phyloP scores from a whole-genome alignment of 2,797 vertebrate genomes.

The Scolopax rusticola region DNA sequence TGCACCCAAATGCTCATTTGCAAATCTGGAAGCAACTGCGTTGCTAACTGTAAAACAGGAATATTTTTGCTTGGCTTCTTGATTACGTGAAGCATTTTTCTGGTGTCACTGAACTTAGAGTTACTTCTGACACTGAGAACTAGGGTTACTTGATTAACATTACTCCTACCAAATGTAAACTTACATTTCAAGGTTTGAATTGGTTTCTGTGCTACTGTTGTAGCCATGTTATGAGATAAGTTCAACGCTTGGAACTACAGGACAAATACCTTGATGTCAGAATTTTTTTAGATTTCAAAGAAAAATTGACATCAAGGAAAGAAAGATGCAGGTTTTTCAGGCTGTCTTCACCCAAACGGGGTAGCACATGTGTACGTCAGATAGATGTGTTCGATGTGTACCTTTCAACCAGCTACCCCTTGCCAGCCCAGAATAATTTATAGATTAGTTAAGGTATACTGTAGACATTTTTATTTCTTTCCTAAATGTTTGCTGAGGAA shows the following conservation, averaged over 20 bases:
- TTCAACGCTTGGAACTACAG: not conserved
- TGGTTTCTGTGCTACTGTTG: not conserved
- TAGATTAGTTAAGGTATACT: not conserved
- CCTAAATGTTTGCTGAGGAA: not conserved
- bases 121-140: not conserved
- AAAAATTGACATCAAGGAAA: not conserved
- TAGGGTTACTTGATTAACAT: not conserved
- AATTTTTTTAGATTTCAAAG: not conserved
- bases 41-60: constrained; percentile 4
- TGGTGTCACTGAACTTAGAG: not conserved
- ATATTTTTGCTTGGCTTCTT: constrained; percentile 27
- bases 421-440: not conserved
- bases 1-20: constrained; percentile 44
- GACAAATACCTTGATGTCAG: not conserved
- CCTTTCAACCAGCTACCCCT: not conserved
- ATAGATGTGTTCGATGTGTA: not conserved
- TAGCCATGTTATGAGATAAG: not conserved
- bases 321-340: not conserved
- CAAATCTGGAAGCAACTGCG: constrained; percentile 9
- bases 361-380: rapidly evolving
- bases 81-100: constrained; percentile 32
- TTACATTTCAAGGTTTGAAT: not conserved
- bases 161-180: not conserved
- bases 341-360: not conserved
- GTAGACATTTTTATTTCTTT: not conserved